Conservation (phyloP, 2,113 vertebrate species). For the Dendrocopos noguchii region DNA sequence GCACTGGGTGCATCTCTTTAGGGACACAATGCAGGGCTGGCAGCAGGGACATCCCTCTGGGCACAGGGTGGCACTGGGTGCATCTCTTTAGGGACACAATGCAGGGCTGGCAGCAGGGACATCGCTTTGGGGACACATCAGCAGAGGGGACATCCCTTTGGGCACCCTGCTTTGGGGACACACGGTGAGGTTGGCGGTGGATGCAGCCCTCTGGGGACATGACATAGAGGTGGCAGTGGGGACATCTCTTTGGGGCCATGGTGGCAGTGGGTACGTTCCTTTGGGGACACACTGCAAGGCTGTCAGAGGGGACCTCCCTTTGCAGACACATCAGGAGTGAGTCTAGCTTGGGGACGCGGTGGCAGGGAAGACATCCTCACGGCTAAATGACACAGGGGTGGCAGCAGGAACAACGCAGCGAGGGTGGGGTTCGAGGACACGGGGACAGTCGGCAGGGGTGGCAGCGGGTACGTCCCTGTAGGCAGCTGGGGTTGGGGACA, state of each 20-base stretch:
- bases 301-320: not conserved
- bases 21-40: fast-evolving
- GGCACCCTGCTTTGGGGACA: not conserved
- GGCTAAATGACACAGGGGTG: not conserved
- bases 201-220: no score
- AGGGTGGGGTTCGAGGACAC: no score
- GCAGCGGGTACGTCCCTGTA: not conserved
- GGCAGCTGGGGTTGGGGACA: not conserved
- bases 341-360: no score
- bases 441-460: not conserved
- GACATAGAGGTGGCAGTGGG: not conserved
- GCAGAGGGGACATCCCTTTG: not conserved
- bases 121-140: not conserved
- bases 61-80: no score
- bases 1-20: not conserved
- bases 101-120: not conserved
- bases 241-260: not conserved
- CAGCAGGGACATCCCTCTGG: not conserved
- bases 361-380: no score
- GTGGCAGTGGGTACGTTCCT: not conserved
- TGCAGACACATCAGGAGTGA: not conserved
- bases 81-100: not conserved
- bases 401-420: not conserved
- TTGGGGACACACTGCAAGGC: no score
- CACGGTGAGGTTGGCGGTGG: no score